Conservation (phyloP, 2,113 vertebrate genomes). For the Mola mola region DNA sequence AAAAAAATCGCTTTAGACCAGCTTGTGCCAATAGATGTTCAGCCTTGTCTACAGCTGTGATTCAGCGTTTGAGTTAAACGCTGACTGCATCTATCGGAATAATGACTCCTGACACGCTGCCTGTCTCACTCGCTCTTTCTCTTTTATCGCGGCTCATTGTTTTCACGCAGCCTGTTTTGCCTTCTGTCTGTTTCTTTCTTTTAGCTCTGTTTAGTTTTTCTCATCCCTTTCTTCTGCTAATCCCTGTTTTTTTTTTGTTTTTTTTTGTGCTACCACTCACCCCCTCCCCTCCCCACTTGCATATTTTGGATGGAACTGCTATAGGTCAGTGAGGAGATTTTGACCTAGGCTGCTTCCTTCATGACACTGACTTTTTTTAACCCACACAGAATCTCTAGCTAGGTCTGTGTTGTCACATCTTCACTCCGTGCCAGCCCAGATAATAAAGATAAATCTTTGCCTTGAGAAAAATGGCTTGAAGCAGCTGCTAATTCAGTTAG, state of each 20-base stretch:
- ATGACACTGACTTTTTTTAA: slow-evolving; percentile 53
- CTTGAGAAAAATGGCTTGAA: slow-evolving; percentile 58
- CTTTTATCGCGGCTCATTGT: slow-evolving; percentile 32
- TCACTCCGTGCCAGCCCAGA: slow-evolving; percentile 59
- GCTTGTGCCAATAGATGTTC: neutral
- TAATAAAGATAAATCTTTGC: slow-evolving; percentile 74
- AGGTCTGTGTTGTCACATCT: slow-evolving; percentile 48
- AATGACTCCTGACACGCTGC: slow-evolving; percentile 51
- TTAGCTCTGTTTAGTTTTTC: slow-evolving; percentile 39
- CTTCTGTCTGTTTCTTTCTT: slow-evolving; percentile 34
- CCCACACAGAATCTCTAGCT: slow-evolving; percentile 23
- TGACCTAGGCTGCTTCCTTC: slow-evolving; percentile 59
- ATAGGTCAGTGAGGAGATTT: slow-evolving; percentile 79
- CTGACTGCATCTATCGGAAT: slow-evolving; percentile 46
- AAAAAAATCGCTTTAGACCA: neutral
- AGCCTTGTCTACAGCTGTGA: slow-evolving; percentile 21
- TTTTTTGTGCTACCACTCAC: neutral
- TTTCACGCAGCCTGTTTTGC: slow-evolving; percentile 22
- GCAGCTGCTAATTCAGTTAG: slow-evolving; percentile 70
- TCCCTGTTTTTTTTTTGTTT: slow-evolving; percentile 1
- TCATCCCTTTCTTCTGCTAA: slow-evolving; percentile 34
- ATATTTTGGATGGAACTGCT: slow-evolving; percentile 56
- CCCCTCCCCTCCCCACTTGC: slow-evolving; percentile 12
- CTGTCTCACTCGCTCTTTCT: slow-evolving; percentile 21
- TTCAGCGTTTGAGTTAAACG: slow-evolving; percentile 30